phyloP scores from a whole-genome alignment of 2,113 vertebrate genomes.

The Camelus bactrianus region DNA sequence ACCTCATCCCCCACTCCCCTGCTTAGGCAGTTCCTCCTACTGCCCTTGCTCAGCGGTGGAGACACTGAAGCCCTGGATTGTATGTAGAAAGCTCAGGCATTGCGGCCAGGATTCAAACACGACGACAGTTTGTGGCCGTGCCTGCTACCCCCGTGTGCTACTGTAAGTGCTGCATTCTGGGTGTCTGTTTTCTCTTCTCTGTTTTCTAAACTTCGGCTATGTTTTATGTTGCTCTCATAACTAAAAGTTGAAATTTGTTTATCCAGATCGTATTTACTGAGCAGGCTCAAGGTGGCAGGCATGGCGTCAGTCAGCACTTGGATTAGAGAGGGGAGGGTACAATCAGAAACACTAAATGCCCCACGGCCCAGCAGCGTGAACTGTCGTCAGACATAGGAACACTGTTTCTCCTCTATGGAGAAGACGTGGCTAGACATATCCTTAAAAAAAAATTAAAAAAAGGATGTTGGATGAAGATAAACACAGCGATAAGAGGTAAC shows the following conservation, averaged over 20 bases:
- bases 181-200: background rate
- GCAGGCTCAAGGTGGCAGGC: background rate
- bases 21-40: background rate
- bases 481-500: background rate
- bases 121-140: fast-evolving
- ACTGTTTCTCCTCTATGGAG: background rate
- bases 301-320: background rate
- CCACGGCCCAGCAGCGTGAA: background rate
- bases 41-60: background rate
- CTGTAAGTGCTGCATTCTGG: background rate
- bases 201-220: background rate
- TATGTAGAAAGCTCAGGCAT: background rate
- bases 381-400: background rate
- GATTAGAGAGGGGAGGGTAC: slow-evolving; percentile 29
- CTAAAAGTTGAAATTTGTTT: background rate
- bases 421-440: background rate
- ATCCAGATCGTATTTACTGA: background rate
- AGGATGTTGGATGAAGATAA: background rate
- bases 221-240: background rate
- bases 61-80: background rate
- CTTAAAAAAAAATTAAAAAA: background rate
- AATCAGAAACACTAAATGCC: background rate
- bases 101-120: background rate
- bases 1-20: background rate
- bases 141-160: fast-evolving